Evolutionary conservation across 1,140 invertebrate species (phyloP).

Genomic region (Ceratoteleas bidentatus): DNA sequence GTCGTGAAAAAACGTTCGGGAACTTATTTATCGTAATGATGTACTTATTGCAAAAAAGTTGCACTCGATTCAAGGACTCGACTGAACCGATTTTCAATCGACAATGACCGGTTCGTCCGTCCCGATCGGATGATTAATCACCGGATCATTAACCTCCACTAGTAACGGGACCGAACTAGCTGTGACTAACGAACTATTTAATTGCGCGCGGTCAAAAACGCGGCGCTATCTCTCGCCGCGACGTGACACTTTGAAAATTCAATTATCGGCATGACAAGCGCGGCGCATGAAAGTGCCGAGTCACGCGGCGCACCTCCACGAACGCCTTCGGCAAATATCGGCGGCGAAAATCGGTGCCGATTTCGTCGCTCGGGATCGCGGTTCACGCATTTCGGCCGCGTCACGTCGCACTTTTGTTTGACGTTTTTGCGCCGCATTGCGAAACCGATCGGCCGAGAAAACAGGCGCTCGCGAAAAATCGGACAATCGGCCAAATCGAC

Average conservation of each 20-base stretch:
- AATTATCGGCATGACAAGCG: constrained; percentile 60
- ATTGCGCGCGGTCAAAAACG: constrained; percentile 19
- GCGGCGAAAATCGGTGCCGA: constrained; percentile 33
- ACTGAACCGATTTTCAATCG: background rate
- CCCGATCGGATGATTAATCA: constrained; percentile 10
- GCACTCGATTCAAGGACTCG: background rate
- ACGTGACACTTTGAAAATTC: constrained; percentile 51
- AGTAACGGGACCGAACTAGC: background rate
- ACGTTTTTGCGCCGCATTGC: too few species aligned
- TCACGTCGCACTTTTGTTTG: too few species aligned
- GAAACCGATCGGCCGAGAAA: too few species aligned
- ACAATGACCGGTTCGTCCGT: constrained; percentile 6
- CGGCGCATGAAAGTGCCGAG: constrained; percentile 56
- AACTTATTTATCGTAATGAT: too few species aligned
- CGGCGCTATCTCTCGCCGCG: constrained; percentile 29
- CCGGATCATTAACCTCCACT: constrained; percentile 12
- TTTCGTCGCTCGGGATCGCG: too few species aligned
- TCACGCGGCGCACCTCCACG: constrained; percentile 61
- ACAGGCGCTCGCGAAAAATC: too few species aligned
- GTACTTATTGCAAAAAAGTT: background rate
- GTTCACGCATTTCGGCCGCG: too few species aligned
- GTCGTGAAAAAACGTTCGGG: too few species aligned
- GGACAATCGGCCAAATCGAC: too few species aligned
- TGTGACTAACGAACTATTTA: constrained; percentile 34
- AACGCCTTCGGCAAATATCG: constrained; percentile 58